phyloP scores from a whole-genome alignment of 92 coral and sea anemone species.

The Umimayanthus kanabou region DNA sequence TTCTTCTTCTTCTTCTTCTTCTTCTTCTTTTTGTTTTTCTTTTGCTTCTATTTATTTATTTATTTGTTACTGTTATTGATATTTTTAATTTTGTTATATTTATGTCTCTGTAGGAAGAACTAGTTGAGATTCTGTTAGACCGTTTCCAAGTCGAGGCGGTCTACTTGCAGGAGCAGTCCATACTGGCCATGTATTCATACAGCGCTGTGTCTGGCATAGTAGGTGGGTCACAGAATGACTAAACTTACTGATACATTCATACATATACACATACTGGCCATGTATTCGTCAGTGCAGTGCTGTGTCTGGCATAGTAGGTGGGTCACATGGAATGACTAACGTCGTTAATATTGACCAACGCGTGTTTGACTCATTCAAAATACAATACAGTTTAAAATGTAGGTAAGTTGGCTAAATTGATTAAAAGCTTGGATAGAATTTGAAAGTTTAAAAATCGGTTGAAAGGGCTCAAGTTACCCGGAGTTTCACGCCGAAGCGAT shows the following conservation, averaged over 20 bases:
- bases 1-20: neutral
- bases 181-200: constrained; percentile 95
- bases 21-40: neutral
- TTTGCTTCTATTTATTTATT: neutral
- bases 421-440: no score
- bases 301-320: constrained; percentile 92
- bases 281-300: constrained; percentile 99
- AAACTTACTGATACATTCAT: no score
- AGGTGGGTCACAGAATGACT: constrained; percentile 74
- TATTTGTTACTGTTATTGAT: neutral
- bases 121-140: constrained; percentile 80
- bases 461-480: no score
- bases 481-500: no score
- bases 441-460: no score
- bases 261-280: constrained; percentile 82
- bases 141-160: constrained; percentile 81
- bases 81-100: neutral
- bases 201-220: constrained; percentile 94
- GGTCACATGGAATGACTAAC: constrained; percentile 14
- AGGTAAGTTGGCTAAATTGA: no score
- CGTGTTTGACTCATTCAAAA: no score
- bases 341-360: neutral
- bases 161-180: constrained; percentile 86
- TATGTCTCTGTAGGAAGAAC: constrained; percentile 62
- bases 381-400: no score